Evolutionary conservation across 2,113 vertebrate genomes (phyloP), one percentile per base, ranked within the genome.

Genomic region (Catharus bicknelli): DNA sequence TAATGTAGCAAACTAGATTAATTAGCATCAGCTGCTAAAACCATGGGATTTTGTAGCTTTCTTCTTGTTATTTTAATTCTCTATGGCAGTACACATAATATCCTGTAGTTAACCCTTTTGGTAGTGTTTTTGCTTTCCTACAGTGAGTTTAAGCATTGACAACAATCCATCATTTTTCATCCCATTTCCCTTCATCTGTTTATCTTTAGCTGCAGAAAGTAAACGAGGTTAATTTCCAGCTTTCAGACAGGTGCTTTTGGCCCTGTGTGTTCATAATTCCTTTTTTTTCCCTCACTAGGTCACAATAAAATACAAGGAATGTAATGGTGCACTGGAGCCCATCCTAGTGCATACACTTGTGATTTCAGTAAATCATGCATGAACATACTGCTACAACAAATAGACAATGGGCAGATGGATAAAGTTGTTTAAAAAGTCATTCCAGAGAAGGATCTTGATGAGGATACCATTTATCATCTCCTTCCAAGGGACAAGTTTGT

Each of bases 241-340:
- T 80, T 86, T 79, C 58, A 69, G 29, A 53, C 23, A 19, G 10
- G 7, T 57, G 10, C 11, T 89, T 42, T 64, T 73, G 48, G 17
- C 40, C 14, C 48, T 78, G 23, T 48, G 13, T 29, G 18, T n/a
- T 30, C 38, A 57, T 36, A 5, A 4, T 34, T 7, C 7, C 8
- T 27, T 53, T 45, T 82, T 34, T 72, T 42, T 67, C 32, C 13
- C 91, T 77, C 13, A 45, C 25, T 29, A 98, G 98, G 98, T 99
- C 70, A 98, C 98, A 4, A 97, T 98, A 64, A 98, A 99, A 96
- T 98, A 98, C 76, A 97, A 97, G 27, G 98, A 99, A 88, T 97
- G 95, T 77, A 96, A 96, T 2, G 98, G 98, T 0, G 96, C 97
- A 30, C 96, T 98, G 89, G 97, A 99, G 45, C 98, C 98, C 3